These are phyloP conservation scores for Perca flavescens DNA, from an alignment of 2,113 vertebrate species.

Conservation along the genomic window DNA sequence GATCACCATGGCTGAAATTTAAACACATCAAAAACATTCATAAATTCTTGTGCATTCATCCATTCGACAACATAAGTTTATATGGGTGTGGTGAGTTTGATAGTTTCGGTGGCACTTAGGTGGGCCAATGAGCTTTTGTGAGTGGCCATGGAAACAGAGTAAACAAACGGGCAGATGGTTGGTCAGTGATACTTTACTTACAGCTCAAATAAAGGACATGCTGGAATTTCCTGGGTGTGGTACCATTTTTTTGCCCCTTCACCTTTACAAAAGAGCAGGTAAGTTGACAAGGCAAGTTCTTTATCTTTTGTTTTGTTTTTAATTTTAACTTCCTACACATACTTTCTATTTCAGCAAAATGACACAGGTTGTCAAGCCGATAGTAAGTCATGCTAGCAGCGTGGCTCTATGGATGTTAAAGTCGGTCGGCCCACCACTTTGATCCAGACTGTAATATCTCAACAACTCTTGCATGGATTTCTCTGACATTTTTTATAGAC, in stretches of 20 bases:
- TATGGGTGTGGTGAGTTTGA: conserved; percentile 52
- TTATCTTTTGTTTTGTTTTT: conserved; percentile 7
- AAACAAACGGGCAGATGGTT: conserved; percentile 63
- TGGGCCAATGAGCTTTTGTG: conserved; percentile 55
- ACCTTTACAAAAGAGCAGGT: conserved; percentile 15
- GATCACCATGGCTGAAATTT: conserved; percentile 10
- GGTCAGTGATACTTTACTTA: conserved; percentile 69
- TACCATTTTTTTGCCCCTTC: background rate
- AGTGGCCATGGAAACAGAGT: conserved; percentile 66
- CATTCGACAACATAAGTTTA: conserved; percentile 12
- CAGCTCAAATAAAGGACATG: conserved; percentile 56
- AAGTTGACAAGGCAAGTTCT: background rate
- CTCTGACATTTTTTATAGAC: background rate
- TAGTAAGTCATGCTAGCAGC: background rate
- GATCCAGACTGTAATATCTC: background rate
- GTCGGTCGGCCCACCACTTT: background rate
- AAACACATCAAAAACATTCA: conserved; percentile 24
- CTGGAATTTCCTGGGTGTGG: conserved; percentile 70
- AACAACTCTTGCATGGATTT: background rate
- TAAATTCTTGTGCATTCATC: conserved; percentile 21
- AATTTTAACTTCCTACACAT: background rate
- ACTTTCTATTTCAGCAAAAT: background rate
- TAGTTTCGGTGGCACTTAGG: conserved; percentile 52
- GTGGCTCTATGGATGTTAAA: background rate
- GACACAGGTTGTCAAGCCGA: background rate